phyloP scores from a whole-genome alignment of 2,113 vertebrate genomes.

The Pitta sordida region DNA sequence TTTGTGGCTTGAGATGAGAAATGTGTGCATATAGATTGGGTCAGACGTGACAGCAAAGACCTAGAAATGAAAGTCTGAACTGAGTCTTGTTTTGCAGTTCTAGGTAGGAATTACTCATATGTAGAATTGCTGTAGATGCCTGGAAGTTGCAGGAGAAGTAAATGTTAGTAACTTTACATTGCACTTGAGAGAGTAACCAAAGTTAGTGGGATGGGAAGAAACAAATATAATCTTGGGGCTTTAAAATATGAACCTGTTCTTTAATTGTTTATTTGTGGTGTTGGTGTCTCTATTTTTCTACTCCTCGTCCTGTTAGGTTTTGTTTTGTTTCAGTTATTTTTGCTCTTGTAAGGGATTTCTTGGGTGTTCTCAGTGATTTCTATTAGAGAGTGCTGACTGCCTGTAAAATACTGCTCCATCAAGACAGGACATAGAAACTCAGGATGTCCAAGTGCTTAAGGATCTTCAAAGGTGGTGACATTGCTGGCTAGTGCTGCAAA shows the following conservation, averaged over 20 bases:
- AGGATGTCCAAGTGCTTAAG: neutral
- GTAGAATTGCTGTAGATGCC: neutral
- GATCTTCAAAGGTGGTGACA: neutral
- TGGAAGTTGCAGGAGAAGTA: neutral
- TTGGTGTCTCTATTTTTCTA: neutral
- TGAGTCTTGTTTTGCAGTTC: neutral
- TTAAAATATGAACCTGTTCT: neutral
- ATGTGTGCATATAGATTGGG: neutral
- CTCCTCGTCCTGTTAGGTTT: fast-evolving
- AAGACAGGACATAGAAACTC: neutral
- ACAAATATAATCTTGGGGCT: neutral
- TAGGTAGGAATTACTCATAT: neutral
- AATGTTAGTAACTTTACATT: neutral
- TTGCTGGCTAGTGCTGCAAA: neutral
- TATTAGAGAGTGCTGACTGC: neutral
- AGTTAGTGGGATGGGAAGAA: neutral
- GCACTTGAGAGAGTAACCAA: neutral
- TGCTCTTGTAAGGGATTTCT: neutral
- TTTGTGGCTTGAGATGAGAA: neutral
- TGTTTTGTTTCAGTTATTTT: neutral
- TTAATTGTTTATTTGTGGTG: neutral
- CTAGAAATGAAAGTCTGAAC: neutral
- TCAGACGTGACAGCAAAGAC: neutral
- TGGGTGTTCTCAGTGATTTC: neutral
- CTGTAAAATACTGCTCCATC: neutral